Evolutionary conservation across 2,797 vertebrate genomes (phyloP), one percentile per base, ranked within the genome.

Genomic region (Heteromormyrus szaboi): DNA sequence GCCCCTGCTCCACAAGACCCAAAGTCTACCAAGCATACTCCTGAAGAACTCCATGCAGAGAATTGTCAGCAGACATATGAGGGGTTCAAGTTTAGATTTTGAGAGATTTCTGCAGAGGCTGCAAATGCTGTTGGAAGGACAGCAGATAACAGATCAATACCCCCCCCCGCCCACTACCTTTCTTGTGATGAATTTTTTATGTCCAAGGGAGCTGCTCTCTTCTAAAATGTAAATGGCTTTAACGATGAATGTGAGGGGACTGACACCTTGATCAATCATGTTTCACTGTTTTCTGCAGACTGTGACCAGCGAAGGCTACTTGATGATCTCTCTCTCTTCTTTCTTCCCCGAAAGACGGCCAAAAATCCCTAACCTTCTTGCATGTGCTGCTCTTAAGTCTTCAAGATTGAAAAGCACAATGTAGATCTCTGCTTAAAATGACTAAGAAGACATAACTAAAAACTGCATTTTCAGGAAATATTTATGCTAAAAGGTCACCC

Each of bases 171-270:
- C 90, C 89, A 87, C 65, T 88, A 88, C 90, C 91, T 92, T 92
- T 92, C 90, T 91, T 93, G 90, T 93, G 93, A 94, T 94, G 91
- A 91, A 93, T 93, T 92, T 94, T 95, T 95, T 93, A 95, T 92
- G 92, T 90, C 88, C 89, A 87, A 92, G 91, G 91, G 91, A 93
- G 91, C 91, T 68, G 86, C 89, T 91, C 88, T 90, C 90, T 92
- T 94, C 90, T 92, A 91, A 93, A 93, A 95, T 94, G 91, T 92
- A 94, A 94, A 94, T 93, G 41, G 90, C 88, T 94, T 92, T 91
- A 93, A 94, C 93, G 93, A 93, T 93, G 93, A 93, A 94, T 93
- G 91, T 87, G 87, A 89, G 91, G 90, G 90, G 89, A 89, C 88
- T 92, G 94, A 93, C 92, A 93, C 92, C 91, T 90, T 93, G 93